A percentile compares a stretch with the other conserved stretches of the same genome.
These are phyloP conservation scores for Chydorus sphaericus DNA, from an alignment of 2,888 invertebrate species.

Conservation along the genomic window DNA sequence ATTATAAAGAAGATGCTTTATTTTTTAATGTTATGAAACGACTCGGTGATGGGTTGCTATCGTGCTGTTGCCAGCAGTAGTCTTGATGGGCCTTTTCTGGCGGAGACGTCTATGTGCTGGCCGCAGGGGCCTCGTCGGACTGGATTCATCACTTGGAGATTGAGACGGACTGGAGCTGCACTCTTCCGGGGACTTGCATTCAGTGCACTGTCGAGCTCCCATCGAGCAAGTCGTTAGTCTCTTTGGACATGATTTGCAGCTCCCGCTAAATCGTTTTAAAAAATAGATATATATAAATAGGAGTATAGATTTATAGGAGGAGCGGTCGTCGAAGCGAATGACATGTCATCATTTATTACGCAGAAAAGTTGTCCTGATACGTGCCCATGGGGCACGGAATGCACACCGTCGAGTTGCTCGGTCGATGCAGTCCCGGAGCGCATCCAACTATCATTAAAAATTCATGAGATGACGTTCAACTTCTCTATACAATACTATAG, in stretches of 20 bases:
- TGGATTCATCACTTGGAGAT: background rate
- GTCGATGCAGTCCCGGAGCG: constrained; percentile 12
- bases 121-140: background rate
- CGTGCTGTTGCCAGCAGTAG: background rate
- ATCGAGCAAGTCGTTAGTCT: constrained; percentile 11
- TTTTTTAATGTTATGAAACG: no score
- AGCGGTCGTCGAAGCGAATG: background rate
- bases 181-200: constrained; percentile 12
- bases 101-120: background rate
- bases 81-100: background rate
- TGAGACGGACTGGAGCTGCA: background rate
- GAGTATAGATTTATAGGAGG: no score
- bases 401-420: constrained; percentile 13
- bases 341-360: constrained; percentile 9
- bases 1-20: no score
- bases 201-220: constrained; percentile 13
- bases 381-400: constrained; percentile 15
- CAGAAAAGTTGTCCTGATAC: constrained; percentile 13
- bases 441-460: constrained; percentile 10
- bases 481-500: no score
- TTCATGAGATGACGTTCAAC: no score
- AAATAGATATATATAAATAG: no score
- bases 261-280: background rate
- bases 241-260: constrained; percentile 13
- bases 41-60: no score